Percentiles rank a stretch among this genome's conserved stretches.
These are phyloP conservation scores for Drosophila colorata DNA, from an alignment of 2,888 invertebrate species.

Conservation along the genomic window DNA sequence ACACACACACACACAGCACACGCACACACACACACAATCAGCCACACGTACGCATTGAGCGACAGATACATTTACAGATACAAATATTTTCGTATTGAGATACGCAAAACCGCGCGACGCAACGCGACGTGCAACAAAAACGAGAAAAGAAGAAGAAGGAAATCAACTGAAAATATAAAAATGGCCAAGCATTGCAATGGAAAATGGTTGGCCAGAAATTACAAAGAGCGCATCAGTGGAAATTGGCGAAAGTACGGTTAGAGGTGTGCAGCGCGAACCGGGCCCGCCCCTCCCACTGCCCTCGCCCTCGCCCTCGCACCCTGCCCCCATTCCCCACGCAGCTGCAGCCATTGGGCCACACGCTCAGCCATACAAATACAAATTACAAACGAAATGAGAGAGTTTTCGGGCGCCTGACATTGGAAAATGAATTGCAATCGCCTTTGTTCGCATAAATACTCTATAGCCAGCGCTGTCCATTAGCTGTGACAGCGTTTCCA, in stretches of 20 bases:
- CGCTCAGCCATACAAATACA: conserved; percentile 48
- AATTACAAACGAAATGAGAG: conserved; percentile 77
- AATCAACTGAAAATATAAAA: conserved; percentile 71
- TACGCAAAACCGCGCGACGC: conserved; percentile 67
- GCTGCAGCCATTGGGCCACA: not conserved
- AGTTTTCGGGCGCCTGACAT: conserved; percentile 46
- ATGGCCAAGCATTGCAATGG: conserved; percentile 73
- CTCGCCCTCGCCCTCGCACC: too few species aligned
- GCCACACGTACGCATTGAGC: too few species aligned
- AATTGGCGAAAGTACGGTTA: conserved; percentile 47
- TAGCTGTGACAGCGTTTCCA: not conserved
- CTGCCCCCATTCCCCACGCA: not conserved
- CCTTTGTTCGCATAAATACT: conserved; percentile 46
- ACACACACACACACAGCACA: not conserved
- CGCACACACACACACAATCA: not conserved
- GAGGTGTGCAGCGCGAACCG: conserved; percentile 15
- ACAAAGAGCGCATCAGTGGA: conserved; percentile 67
- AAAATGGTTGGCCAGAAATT: conserved; percentile 77
- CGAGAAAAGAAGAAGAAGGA: conserved; percentile 39
- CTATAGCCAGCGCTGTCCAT: conserved; percentile 16
- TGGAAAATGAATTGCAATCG: conserved; percentile 62
- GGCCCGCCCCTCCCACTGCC: too few species aligned
- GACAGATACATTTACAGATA: conserved; percentile 19
- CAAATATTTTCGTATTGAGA: conserved; percentile 49
- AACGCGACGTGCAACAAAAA: conserved; percentile 46